Evolutionary conservation across 2,797 vertebrate species (phyloP).

Genomic region (Rhadinocentrus ornatus): DNA sequence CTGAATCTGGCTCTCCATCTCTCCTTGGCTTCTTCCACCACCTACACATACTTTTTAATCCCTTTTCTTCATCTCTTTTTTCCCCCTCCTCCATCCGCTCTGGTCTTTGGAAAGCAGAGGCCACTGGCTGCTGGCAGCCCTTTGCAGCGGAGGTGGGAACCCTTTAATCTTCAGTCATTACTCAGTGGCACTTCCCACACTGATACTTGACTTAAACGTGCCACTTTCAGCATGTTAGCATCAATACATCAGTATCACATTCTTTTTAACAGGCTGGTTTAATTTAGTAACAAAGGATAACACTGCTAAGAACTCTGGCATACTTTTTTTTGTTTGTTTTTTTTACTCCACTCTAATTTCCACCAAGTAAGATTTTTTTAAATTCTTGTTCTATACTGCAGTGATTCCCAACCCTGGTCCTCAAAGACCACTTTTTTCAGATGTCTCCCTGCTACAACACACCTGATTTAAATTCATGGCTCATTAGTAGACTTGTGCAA

Average conservation of each 20-base stretch:
- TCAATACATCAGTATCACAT: constrained; percentile 53
- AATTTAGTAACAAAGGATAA: constrained; percentile 20
- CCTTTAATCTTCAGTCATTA: constrained; percentile 60
- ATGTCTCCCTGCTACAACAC: too few species aligned
- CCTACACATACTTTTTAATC: constrained; percentile 42
- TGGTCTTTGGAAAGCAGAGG: constrained; percentile 19
- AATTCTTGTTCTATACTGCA: not conserved
- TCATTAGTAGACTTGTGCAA: too few species aligned
- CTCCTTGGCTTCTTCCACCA: constrained; percentile 14
- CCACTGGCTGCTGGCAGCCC: constrained; percentile 28
- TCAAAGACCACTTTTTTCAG: too few species aligned
- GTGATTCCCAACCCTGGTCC: too few species aligned
- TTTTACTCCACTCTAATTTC: not conserved
- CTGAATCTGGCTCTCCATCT: constrained; percentile 39
- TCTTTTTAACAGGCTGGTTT: constrained; percentile 40
- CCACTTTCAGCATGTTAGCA: constrained; percentile 33
- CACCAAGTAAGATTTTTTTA: not conserved
- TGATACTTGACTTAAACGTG: constrained; percentile 34
- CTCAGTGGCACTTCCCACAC: constrained; percentile 52
- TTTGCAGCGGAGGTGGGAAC: constrained; percentile 61
- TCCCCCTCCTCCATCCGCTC: constrained; percentile 25
- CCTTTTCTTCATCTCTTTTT: constrained; percentile 19
- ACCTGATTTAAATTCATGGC: too few species aligned
- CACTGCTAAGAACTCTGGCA: constrained; percentile 1
- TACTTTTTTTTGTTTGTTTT: too few species aligned